Evolutionary conservation across 2,113 vertebrate genomes (phyloP).

Genomic region (Otocyon megalotis): DNA sequence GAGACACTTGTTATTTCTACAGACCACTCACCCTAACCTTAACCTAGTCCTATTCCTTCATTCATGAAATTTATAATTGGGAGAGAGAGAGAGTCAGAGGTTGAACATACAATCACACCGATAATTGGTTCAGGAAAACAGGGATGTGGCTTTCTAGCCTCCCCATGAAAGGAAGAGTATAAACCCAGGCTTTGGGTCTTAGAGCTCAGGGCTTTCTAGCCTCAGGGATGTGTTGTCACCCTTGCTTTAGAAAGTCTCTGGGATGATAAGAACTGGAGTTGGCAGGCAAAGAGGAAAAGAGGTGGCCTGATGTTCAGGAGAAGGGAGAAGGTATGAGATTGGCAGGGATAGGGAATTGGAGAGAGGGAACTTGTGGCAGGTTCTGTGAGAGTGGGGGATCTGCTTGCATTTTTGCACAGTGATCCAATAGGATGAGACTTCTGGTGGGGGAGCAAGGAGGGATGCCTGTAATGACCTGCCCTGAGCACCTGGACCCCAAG

Average conservation of each 20-base stretch:
- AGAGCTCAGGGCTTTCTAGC: not conserved
- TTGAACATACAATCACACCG: not conserved
- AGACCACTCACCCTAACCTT: not conserved
- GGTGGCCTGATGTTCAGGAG: not conserved
- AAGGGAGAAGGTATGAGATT: not conserved
- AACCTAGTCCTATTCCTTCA: not conserved
- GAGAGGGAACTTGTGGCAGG: too few relatives aligned
- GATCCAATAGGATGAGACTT: not conserved
- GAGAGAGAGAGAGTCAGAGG: not conserved
- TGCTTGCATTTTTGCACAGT: not conserved
- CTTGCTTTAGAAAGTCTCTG: constrained; percentile 13
- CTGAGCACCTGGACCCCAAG: not conserved
- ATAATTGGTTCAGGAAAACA: not conserved
- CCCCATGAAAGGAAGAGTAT: not conserved
- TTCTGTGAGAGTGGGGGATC: not conserved
- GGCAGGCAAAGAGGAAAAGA: not conserved
- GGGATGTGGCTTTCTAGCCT: not conserved
- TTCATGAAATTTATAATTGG: not conserved
- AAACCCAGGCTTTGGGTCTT: not conserved
- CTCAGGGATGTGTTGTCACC: not conserved
- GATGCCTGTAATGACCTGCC: not conserved
- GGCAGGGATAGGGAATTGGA: not conserved
- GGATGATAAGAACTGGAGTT: not conserved
- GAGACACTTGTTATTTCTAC: not conserved
- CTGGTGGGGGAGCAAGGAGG: not conserved